These are phyloP conservation scores for Drosophila oshimai DNA, from an alignment of 1,140 invertebrate genomes.

Conservation along the genomic window DNA sequence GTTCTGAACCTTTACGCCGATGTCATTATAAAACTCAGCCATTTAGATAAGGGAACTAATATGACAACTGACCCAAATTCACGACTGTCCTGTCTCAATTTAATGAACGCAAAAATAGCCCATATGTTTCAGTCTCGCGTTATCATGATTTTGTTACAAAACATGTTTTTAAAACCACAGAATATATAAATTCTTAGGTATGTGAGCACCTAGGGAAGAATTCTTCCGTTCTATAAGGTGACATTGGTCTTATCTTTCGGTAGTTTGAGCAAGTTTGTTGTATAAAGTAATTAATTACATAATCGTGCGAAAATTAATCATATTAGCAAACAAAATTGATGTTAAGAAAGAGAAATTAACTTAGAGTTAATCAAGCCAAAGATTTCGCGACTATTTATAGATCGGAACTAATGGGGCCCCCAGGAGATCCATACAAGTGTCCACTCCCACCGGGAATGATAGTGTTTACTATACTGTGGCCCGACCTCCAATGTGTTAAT, in stretches of 20 bases:
- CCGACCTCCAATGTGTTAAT: conserved; percentile 43
- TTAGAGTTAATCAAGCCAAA: conserved; percentile 20
- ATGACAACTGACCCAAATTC: background rate
- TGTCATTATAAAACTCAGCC: background rate
- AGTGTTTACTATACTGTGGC: conserved; percentile 3
- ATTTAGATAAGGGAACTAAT: conserved; percentile 9
- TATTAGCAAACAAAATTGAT: conserved; percentile 38
- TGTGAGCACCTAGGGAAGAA: background rate
- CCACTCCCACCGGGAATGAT: conserved; percentile 43
- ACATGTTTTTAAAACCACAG: background rate
- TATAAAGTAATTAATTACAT: conserved; percentile 1
- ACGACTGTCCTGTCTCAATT: background rate
- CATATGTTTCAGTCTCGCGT: background rate
- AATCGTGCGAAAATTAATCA: conserved; percentile 19
- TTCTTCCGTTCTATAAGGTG: background rate
- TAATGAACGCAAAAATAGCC: background rate
- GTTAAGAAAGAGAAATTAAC: conserved; percentile 31
- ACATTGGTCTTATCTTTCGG: background rate
- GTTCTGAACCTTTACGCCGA: background rate
- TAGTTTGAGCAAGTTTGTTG: background rate
- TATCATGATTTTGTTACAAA: background rate
- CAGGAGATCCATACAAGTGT: background rate
- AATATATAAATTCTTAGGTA: background rate
- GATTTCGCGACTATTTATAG: conserved; percentile 30
- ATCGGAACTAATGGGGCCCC: background rate